Base-by-base conservation (phyloP, 2,113 vertebrate species). In the Semicossyphus pulcher region DNA sequence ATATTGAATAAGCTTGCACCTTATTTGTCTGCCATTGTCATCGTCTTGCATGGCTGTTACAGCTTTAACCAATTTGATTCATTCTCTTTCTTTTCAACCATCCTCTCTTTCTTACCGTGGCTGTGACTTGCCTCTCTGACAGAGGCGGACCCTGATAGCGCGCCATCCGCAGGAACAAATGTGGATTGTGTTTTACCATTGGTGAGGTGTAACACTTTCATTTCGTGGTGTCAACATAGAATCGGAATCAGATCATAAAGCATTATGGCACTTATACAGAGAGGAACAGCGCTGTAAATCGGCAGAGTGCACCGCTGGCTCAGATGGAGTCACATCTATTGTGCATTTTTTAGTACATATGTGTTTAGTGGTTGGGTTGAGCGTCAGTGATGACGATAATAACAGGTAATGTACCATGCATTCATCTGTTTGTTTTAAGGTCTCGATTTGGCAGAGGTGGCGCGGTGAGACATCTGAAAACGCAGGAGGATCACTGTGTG, bases 221-320 rank as follows among this genome's bases (percentile, higher is more conserved):
- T 90, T 92, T 89, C 72, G 91, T 84, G 85, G 81, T 78, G 72
- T 88, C 82, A 88, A 91, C 86, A 78, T 78, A 81, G 84, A 91
- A 86, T 83, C 73, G 70, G 82, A 88, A 76, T 81, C 82, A 84
- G 81, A 81, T 84, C 86, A 84, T 91, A 92, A 93, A 92, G 84
- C 82, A 88, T 91, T 77, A 90, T 81, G 72, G 87, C 54, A 66
- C 80, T 81, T 79, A 58, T 48, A 73, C 81, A 77, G 75, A 85
- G 64, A 81, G 67, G 73, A 83, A 83, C 67, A 29, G 45, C 60
- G 62, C 75, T 68, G 76, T 92, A 89, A 91, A 90, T 87, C 76
- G 72, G 76, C 53, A 83, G 79, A 80, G 65, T 88, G 84, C 87
- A 34, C 52, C 26, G 83, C 80, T 81, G 71, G 72, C 81, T 61